Conservation (phyloP, 1,140 invertebrate genomes). For the Leptestheria dahalacensis region DNA sequence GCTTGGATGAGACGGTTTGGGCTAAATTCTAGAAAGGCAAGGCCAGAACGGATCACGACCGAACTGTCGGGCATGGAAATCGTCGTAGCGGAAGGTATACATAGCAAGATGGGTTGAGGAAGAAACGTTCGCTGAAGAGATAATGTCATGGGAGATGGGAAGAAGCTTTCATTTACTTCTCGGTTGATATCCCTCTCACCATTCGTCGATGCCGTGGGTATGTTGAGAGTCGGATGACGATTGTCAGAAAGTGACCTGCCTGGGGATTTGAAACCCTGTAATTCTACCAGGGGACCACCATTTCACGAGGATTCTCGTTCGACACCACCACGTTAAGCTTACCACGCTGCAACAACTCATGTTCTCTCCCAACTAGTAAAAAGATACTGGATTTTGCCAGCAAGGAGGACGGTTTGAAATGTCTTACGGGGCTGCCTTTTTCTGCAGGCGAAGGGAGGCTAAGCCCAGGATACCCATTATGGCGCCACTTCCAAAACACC, state of each 20-base stretch:
- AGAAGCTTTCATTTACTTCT: neutral
- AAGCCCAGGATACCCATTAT: neutral
- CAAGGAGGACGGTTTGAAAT: constrained; percentile 10
- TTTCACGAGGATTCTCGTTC: too few relatives aligned
- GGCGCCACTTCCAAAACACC: neutral
- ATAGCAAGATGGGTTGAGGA: neutral
- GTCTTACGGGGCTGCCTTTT: constrained; percentile 3
- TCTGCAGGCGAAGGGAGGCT: neutral
- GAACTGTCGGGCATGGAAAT: neutral
- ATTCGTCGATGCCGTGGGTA: neutral
- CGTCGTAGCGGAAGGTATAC: neutral
- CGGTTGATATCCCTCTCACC: neutral
- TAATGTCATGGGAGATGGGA: neutral
- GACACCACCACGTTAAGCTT: too few relatives aligned
- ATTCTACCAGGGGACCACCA: too few relatives aligned
- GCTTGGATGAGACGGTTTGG: constrained; percentile 2
- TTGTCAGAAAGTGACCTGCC: too few relatives aligned
- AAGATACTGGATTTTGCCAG: constrained; percentile 12
- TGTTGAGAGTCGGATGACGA: constrained; percentile 5
- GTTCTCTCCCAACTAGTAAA: too few relatives aligned
- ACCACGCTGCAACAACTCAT: too few relatives aligned
- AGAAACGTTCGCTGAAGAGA: neutral
- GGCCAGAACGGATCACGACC: neutral
- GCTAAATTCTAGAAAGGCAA: too few relatives aligned
- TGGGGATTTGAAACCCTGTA: too few relatives aligned